phyloP scores from a whole-genome alignment of 2,797 vertebrate species.

The Parauchenoglanis punctatus region DNA sequence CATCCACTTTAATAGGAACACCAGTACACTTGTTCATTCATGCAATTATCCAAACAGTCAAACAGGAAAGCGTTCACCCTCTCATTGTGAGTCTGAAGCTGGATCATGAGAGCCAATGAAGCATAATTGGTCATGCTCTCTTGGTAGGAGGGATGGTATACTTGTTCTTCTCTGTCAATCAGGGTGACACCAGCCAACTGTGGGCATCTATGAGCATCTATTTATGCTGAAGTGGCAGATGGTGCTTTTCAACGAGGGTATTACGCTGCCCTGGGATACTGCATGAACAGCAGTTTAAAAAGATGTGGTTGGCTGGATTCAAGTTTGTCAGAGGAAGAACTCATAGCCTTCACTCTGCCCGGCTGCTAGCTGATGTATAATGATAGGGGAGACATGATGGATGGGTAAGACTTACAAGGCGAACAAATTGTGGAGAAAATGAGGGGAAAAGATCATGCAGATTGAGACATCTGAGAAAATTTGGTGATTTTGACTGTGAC shows the following conservation, averaged over 20 bases:
- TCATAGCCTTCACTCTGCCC: background rate
- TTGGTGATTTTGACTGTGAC: background rate
- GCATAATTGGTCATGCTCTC: background rate
- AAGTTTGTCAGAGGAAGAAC: background rate
- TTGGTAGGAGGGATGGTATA: background rate
- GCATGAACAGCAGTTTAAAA: background rate
- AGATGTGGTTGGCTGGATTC: background rate
- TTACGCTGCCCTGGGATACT: background rate
- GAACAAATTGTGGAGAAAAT: background rate
- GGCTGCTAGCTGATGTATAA: background rate
- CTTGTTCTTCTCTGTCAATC: background rate
- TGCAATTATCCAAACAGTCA: background rate
- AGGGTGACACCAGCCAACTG: background rate
- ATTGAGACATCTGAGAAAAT: background rate
- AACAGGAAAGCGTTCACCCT: background rate
- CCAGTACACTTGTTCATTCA: background rate
- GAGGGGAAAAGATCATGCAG: background rate
- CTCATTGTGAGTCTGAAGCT: background rate
- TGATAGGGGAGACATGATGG: background rate
- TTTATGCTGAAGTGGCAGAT: background rate
- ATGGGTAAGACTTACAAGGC: background rate
- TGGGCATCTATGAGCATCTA: background rate
- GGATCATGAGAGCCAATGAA: background rate
- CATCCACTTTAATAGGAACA: background rate
- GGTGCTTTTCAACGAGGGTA: background rate